These are phyloP conservation scores for Babylonia areolata DNA, from an alignment of 1,140 invertebrate species.

Conservation along the genomic window DNA sequence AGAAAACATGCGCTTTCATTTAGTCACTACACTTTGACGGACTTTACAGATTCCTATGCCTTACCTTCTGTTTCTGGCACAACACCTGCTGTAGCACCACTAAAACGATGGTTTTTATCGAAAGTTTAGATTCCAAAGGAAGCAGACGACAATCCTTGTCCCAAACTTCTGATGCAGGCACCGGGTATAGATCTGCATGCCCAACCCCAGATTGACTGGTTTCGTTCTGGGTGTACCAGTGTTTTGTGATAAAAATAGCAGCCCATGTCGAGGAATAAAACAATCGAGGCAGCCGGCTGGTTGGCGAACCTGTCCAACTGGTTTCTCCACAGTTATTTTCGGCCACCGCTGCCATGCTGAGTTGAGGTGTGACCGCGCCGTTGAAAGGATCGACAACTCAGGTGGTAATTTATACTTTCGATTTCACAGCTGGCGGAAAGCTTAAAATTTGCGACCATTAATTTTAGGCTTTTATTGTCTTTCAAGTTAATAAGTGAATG, in stretches of 20 bases:
- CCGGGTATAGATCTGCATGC: conserved; percentile 8
- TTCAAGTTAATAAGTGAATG: no score
- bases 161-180: not conserved
- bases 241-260: conserved; percentile 43
- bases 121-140: no score
- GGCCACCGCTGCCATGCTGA: not conserved
- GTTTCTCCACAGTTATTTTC: conserved; percentile 30
- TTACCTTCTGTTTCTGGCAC: not conserved
- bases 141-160: not conserved
- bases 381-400: not conserved
- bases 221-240: conserved; percentile 29
- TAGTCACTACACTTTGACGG: no score
- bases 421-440: no score
- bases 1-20: no score
- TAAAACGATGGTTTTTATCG: not conserved
- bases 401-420: no score
- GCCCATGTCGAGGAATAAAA: conserved; percentile 34
- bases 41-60: no score
- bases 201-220: conserved; percentile 40
- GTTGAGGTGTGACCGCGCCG: not conserved
- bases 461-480: no score
- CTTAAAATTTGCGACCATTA: no score
- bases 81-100: not conserved
- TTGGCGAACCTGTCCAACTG: conserved; percentile 36
- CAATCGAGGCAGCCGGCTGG: not conserved